Percentiles rank a stretch among this genome's conserved stretches.
Conservation (phyloP, 1,140 invertebrate species). For the Pachypsylla venusta region DNA sequence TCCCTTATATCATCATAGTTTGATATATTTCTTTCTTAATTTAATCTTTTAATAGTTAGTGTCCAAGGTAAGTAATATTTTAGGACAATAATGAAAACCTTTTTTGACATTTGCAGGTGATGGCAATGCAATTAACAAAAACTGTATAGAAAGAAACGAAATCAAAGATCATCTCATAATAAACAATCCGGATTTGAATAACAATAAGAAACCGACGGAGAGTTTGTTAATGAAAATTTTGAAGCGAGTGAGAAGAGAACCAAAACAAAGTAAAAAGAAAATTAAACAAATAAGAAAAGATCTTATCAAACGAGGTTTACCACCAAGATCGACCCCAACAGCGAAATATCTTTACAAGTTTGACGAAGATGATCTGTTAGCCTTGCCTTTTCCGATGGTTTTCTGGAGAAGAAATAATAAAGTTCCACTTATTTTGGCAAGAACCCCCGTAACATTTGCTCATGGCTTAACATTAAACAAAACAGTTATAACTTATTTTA, state of each 20-base stretch:
- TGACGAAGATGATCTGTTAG: not conserved
- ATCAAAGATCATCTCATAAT: too few relatives aligned
- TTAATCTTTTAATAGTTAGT: too few relatives aligned
- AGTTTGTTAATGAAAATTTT: not conserved
- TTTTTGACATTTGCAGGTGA: too few relatives aligned
- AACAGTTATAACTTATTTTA: not conserved
- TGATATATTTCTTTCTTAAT: too few relatives aligned
- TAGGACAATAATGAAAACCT: too few relatives aligned
- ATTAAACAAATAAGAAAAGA: not conserved
- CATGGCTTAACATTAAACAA: not conserved
- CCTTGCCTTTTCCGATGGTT: not conserved
- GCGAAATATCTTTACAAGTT: not conserved
- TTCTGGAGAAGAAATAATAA: not conserved
- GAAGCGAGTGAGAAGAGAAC: not conserved
- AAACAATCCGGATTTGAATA: too few relatives aligned
- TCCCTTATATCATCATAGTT: too few relatives aligned
- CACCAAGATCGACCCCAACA: not conserved
- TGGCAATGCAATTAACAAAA: too few relatives aligned
- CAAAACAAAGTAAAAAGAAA: slow-evolving; percentile 3
- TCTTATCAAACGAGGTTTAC: not conserved
- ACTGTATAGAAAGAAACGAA: too few relatives aligned
- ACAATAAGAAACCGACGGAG: too few relatives aligned
- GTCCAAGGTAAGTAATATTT: too few relatives aligned
- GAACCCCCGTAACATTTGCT: not conserved
- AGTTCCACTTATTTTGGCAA: not conserved